Evolutionary conservation across 2,888 invertebrate species (phyloP), one percentile per base, ranked within the genome.

Genomic region (Drosophila anomelani): DNA sequence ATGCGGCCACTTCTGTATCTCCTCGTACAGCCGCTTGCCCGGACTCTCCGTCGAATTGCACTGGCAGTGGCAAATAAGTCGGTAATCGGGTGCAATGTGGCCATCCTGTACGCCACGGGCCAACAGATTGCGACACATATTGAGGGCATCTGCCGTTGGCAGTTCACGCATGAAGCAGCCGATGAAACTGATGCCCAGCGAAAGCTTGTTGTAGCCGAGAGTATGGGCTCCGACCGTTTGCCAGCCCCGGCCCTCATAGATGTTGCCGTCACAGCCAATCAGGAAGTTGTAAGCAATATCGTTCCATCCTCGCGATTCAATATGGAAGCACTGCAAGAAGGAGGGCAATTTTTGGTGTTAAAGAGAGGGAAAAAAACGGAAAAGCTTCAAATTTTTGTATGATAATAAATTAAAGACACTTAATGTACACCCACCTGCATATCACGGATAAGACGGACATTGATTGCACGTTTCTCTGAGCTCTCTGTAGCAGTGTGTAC

Each of bases 191-290:
- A 94, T 93, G n/a, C 94, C 94, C 29, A 94, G 81, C 3, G 93
- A 92, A 58, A 88, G 91, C 41, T 78, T 90, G 79, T 95, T 94
- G 76, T 94, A 94, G 36, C 93, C 92, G 60, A 91, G 88, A 0
- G 94, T 93, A 75, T 94, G 94, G 1, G 94, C 93, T 1, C 94
- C 94, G 62, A 93, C 92, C 1, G 91, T 89, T 4, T 91, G 91
- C 94, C 94, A 95, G 1, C 94, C 94, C 60, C 93, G 90, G 8
- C 94, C 94, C 89, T 94, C 94, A 77, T 94, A 95, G 1, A 93
- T 90, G 47, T 93, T 93, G 26, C 94, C 94, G 86, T 94, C 94
- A 15, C 93, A 93, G 36, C 94, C 94, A 58, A 94, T 91, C 13
- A 94, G 75, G 75, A 94, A 95, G 79, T 94, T 94, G 75, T 94